These are phyloP conservation scores for Rhynchomys soricoides DNA, from an alignment of 2,113 vertebrate genomes.

Conservation along the genomic window DNA sequence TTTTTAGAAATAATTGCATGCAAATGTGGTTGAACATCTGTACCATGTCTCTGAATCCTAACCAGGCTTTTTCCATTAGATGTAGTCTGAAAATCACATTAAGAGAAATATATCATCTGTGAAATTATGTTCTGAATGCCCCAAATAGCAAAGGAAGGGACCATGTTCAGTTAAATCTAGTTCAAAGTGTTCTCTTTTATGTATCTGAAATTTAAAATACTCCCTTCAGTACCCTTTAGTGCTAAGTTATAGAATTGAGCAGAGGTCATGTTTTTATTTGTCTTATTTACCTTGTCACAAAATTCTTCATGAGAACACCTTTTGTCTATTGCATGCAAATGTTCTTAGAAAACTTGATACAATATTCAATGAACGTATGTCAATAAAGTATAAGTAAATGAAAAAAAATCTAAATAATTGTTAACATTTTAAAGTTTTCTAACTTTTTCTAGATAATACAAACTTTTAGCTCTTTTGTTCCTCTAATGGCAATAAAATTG, in stretches of 20 bases:
- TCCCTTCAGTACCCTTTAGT: slow-evolving; percentile 43
- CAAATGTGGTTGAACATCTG: slow-evolving; percentile 76
- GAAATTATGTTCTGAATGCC: slow-evolving; percentile 73
- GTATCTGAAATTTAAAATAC: slow-evolving; percentile 65
- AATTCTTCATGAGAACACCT: background rate
- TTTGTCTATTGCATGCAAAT: background rate
- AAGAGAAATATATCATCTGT: slow-evolving; percentile 73
- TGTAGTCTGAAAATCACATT: slow-evolving; percentile 57
- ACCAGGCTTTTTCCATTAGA: slow-evolving; percentile 71
- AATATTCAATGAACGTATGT: background rate
- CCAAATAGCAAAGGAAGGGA: slow-evolving; percentile 66
- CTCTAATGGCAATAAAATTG: background rate
- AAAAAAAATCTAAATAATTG: background rate
- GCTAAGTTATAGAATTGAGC: slow-evolving; percentile 10
- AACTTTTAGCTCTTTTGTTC: slow-evolving; percentile 36
- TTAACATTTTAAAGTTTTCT: slow-evolving; percentile 19
- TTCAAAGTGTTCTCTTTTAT: slow-evolving; percentile 35
- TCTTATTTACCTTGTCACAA: slow-evolving; percentile 20
- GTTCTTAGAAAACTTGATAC: background rate
- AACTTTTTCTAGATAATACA: background rate
- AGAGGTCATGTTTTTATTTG: slow-evolving; percentile 42
- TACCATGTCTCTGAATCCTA: slow-evolving; percentile 78
- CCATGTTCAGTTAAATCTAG: slow-evolving; percentile 55
- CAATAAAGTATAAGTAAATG: background rate
- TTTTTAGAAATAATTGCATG: slow-evolving; percentile 78